A percentile compares a stretch with the other conserved stretches of the same genome.
These are phyloP conservation scores for Styela plicata DNA, from an alignment of 23 tunicate species.

Conservation along the genomic window DNA sequence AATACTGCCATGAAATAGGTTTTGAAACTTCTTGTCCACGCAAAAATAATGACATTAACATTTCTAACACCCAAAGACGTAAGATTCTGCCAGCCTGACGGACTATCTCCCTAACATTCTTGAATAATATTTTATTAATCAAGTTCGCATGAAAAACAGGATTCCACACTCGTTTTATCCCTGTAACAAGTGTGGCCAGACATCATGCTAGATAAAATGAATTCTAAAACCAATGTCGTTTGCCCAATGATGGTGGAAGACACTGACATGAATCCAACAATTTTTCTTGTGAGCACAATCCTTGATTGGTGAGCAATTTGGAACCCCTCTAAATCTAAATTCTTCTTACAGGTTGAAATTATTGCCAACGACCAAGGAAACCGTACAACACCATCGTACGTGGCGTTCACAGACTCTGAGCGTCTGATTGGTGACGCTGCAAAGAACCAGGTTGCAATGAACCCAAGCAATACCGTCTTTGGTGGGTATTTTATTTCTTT, in stretches of 20 bases:
- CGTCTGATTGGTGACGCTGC: slow-evolving; percentile 66
- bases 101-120: no score
- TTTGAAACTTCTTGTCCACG: no score
- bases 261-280: slow-evolving; percentile 16
- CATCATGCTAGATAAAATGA: slow-evolving; percentile 28
- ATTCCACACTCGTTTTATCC: not conserved
- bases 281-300: not conserved
- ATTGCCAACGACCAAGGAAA: slow-evolving; percentile 65
- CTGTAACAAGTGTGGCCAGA: slow-evolving; percentile 25
- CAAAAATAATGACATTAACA: not conserved
- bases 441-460: slow-evolving; percentile 65
- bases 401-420: slow-evolving; percentile 56
- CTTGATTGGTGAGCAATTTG: not conserved
- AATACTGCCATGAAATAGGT: not conserved
- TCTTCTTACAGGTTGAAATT: slow-evolving; percentile 36
- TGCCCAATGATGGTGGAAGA: not conserved
- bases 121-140: no score
- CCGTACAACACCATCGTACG: slow-evolving; percentile 57
- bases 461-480: slow-evolving; percentile 62
- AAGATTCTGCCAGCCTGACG: no score
- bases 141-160: slow-evolving; percentile 31
- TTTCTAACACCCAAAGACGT: no score
- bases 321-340: not conserved
- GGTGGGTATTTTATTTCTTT: slow-evolving; percentile 7
- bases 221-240: slow-evolving; percentile 16